These are phyloP conservation scores for Phyllostomus discolor DNA, from an alignment of 2,113 vertebrate species.

Conservation along the genomic window DNA sequence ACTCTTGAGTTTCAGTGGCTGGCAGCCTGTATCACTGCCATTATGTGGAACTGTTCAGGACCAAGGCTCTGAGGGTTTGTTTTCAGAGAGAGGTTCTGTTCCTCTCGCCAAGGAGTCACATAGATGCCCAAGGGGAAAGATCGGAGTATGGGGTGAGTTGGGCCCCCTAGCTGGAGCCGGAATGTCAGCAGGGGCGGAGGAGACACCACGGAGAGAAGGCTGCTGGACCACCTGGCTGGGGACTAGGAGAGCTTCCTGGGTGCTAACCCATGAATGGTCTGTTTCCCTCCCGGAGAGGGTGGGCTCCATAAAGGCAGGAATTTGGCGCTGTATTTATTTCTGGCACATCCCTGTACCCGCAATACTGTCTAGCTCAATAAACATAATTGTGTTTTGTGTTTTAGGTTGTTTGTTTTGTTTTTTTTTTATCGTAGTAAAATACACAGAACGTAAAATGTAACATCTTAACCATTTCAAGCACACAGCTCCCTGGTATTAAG, in stretches of 20 bases:
- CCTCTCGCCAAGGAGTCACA: background rate
- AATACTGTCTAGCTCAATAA: background rate
- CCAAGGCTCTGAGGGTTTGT: background rate
- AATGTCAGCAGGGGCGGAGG: background rate
- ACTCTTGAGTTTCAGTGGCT: background rate
- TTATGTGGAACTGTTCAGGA: background rate
- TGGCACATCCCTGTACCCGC: background rate
- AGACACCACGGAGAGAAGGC: background rate
- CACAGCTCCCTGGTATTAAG: no score
- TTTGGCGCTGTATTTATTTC: background rate
- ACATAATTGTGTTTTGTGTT: background rate
- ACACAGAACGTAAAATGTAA: background rate
- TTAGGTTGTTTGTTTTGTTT: no score
- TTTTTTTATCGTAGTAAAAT: background rate
- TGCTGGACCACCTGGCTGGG: background rate
- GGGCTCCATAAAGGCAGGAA: background rate
- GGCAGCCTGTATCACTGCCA: background rate
- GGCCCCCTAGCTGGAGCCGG: background rate
- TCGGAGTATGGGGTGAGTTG: background rate
- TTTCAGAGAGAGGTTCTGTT: background rate
- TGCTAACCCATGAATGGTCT: no score
- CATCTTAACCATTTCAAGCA: no score
- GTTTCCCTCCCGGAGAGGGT: background rate
- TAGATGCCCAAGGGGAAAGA: background rate
- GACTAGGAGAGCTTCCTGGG: background rate